Evolutionary conservation across 1,140 invertebrate species (phyloP).

Genomic region (Ptiloglossa arizonensis): DNA sequence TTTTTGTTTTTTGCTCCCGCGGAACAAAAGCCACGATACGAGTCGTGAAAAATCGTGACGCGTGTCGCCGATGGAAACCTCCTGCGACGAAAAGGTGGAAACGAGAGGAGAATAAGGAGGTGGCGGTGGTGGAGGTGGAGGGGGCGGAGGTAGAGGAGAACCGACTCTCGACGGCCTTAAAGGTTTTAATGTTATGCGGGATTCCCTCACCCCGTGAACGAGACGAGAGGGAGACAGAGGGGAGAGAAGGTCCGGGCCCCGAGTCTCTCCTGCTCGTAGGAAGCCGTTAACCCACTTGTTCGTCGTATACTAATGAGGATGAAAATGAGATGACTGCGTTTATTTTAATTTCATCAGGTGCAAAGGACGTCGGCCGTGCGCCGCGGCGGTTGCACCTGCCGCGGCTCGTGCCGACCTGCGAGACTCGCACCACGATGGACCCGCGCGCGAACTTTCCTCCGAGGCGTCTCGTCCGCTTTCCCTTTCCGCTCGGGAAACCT

Average conservation of each 20-base stretch:
- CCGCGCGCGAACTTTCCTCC: not conserved
- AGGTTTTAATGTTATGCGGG: constrained; percentile 78
- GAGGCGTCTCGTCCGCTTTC: not conserved
- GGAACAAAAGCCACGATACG: constrained; percentile 45
- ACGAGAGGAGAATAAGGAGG: no score
- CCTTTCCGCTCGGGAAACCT: no score
- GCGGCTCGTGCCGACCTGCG: constrained; percentile 31
- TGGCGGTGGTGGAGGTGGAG: no score
- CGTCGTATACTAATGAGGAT: constrained; percentile 80
- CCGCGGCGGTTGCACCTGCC: constrained; percentile 53
- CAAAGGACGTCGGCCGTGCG: constrained; percentile 61
- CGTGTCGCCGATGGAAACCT: no score
- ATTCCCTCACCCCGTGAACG: constrained; percentile 73
- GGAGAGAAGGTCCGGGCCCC: constrained; percentile 42
- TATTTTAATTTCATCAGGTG: constrained; percentile 81
- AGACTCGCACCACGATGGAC: constrained; percentile 12
- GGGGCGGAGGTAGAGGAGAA: no score
- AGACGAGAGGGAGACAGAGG: constrained; percentile 46
- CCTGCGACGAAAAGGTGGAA: not conserved
- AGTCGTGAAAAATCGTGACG: no score
- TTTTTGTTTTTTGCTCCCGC: constrained; percentile 57
- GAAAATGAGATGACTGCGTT: constrained; percentile 80
- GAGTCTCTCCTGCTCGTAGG: constrained; percentile 63
- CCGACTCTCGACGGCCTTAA: constrained; percentile 52
- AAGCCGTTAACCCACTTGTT: constrained; percentile 79